Conservation (phyloP, 53 echinoderm and acorn worm species). For the Hippasteria phrygiana region DNA sequence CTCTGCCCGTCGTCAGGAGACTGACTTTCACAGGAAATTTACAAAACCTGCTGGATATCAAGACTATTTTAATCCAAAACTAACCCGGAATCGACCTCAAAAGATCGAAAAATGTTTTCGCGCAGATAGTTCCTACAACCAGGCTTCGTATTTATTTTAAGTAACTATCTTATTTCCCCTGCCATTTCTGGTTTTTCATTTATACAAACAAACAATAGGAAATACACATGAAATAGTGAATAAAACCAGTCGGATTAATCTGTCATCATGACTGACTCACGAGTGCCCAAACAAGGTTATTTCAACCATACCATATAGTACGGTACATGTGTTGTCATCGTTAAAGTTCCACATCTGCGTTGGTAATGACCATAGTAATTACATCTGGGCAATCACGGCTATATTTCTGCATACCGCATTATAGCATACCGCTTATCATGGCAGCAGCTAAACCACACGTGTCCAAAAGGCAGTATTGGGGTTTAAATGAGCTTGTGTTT, state of each 20-base stretch:
- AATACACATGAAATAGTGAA: not conserved
- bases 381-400: not conserved
- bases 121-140: no score
- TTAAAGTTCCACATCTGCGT: conserved; percentile 10
- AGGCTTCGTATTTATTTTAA: not conserved
- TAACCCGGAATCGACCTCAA: no score
- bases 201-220: not conserved
- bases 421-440: not conserved
- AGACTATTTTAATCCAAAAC: no score
- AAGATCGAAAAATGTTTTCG: no score
- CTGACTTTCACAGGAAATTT: no score
- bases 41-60: no score
- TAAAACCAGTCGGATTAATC: not conserved
- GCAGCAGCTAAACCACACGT: not conserved
- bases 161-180: not conserved
- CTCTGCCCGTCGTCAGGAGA: no score
- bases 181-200: not conserved
- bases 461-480: not conserved
- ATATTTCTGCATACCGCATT: not conserved
- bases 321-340: not conserved
- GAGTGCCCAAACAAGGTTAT: conserved; percentile 17
- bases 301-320: not conserved
- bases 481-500: not conserved
- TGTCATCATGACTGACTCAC: not conserved
- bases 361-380: not conserved